Conservation (phyloP, 2,888 invertebrate genomes). For the Limnephilus rhombicus region DNA sequence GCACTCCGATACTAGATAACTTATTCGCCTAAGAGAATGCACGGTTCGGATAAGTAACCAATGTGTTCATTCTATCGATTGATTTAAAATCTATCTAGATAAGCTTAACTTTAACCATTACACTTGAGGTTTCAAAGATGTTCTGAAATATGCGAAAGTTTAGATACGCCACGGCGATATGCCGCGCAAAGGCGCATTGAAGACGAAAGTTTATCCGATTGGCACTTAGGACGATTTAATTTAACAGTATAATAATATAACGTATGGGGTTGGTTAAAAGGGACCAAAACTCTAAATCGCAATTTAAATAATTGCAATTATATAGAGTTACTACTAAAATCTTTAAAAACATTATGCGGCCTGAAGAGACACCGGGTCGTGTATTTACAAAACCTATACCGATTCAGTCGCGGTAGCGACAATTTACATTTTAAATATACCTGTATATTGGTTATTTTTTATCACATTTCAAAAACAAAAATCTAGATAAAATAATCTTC, state of each 20-base stretch:
- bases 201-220: neutral
- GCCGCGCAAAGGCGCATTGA: neutral
- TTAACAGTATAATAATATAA: neutral
- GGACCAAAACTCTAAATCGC: neutral
- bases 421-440: too few relatives aligned
- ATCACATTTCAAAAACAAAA: too few relatives aligned
- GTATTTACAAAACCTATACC: too few relatives aligned
- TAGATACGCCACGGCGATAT: neutral
- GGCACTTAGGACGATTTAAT: neutral
- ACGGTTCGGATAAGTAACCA: neutral
- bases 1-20: too few relatives aligned
- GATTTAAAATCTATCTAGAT: neutral
- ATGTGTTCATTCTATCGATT: neutral
- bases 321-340: neutral
- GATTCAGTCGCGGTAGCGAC: too few relatives aligned
- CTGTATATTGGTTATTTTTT: too few relatives aligned
- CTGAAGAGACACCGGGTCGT: too few relatives aligned
- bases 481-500: too few relatives aligned
- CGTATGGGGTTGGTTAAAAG: neutral
- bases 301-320: neutral
- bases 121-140: neutral
- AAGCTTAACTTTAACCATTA: neutral
- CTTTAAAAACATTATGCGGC: neutral
- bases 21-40: neutral
- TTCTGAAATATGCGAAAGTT: neutral